These are phyloP conservation scores for Tapirus terrestris DNA, from an alignment of 2,113 vertebrate genomes.

Conservation along the genomic window DNA sequence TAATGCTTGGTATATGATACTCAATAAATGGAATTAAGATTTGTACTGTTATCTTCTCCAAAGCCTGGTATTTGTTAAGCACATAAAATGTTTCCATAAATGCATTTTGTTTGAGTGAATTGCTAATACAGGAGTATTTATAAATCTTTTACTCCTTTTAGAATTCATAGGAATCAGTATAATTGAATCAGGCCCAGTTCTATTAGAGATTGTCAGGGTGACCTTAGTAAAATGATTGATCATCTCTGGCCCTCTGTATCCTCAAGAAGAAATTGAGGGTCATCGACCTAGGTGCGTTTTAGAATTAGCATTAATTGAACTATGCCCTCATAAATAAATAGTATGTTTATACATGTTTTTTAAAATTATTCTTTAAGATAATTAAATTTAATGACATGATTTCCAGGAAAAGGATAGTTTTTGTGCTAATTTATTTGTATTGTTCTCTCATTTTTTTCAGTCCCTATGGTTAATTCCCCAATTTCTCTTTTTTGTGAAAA, in stretches of 20 bases:
- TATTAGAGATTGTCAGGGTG: neutral
- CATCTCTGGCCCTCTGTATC: neutral
- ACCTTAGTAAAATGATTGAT: neutral
- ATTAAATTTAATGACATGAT: neutral
- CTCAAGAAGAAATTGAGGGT: neutral
- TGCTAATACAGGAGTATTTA: neutral
- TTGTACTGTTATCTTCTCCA: neutral
- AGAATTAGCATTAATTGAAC: neutral
- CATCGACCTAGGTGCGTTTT: neutral
- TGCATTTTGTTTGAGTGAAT: constrained; percentile 2
- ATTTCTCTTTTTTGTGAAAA: neutral
- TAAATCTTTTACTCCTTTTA: neutral
- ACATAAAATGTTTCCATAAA: neutral
- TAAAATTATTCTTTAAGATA: neutral
- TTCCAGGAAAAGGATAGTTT: neutral
- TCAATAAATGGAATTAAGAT: neutral
- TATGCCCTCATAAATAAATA: neutral
- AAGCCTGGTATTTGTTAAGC: neutral
- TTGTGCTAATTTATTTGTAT: neutral
- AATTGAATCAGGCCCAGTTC: neutral
- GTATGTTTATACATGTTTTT: neutral
- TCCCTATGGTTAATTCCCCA: neutral
- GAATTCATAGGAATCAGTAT: neutral
- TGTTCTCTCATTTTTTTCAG: neutral
- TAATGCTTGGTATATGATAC: neutral